Evolutionary conservation across 2,113 vertebrate genomes (phyloP).

Genomic region (Lichenostomus cassidix): DNA sequence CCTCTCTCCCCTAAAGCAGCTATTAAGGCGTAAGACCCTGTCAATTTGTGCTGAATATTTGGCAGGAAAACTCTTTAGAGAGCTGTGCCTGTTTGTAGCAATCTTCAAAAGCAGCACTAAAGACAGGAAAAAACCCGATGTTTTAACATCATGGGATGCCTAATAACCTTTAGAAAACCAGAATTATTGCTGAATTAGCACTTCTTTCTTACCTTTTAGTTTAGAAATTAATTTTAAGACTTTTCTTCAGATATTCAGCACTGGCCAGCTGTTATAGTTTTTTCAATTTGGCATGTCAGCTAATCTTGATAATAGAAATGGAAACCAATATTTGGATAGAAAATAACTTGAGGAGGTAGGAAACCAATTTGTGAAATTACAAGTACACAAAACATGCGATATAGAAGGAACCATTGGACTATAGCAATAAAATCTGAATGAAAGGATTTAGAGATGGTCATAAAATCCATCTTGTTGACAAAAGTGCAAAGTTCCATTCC

Average conservation of each 20-base stretch:
- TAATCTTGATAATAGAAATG: not conserved
- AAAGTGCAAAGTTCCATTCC: not conserved
- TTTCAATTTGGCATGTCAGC: not conserved
- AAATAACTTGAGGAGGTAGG: not conserved
- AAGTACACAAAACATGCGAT: not conserved
- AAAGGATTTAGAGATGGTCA: not conserved
- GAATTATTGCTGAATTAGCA: not conserved
- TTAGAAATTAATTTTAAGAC: not conserved
- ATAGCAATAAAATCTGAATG: not conserved
- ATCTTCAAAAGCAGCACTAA: constrained; percentile 18
- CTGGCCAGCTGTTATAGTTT: not conserved
- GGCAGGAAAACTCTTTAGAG: not conserved
- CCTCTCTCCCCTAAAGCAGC: not conserved
- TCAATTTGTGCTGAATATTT: not conserved
- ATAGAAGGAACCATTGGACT: not conserved
- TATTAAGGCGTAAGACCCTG: not conserved
- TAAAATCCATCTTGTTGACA: not conserved
- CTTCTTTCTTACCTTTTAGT: not conserved
- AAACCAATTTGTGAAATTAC: not conserved
- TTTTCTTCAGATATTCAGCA: not conserved
- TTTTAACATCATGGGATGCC: not conserved
- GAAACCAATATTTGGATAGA: not conserved
- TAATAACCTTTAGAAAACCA: not conserved
- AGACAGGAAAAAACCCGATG: not conserved
- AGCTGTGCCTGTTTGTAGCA: not conserved